Evolutionary conservation across 1,140 invertebrate genomes (phyloP), one percentile per base, ranked within the genome.

Genomic region (Drosophila dunni): DNA sequence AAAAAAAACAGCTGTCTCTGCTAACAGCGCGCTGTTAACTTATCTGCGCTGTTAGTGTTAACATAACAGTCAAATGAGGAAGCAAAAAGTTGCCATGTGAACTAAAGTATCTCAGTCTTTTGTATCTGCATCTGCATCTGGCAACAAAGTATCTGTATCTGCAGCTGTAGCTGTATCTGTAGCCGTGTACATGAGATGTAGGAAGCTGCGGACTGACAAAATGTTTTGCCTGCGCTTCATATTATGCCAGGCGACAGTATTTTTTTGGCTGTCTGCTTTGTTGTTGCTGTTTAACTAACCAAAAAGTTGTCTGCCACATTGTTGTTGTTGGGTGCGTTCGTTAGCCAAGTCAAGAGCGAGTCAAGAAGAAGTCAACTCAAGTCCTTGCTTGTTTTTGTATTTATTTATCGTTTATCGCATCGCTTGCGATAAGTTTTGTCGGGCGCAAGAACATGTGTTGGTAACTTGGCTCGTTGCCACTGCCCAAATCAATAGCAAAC

Each of bases 371-470:
- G 75, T 60, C 62, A 42, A 51, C 10, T 38, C 60, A 34, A 46
- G 57, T 60, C 57, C 57, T 24, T 17, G 15, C 1, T 29, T 79
- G 57, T 79, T 68, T 73, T 68, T 74, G 65, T 88, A 89, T 89
- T 89, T 90, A 89, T 89, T 89, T 89, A 89, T 89, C 84, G 85
- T 89, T 89, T 90, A 89, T 89, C 84, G 84, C 84, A 89, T 84
- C 84, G 80, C 75, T 65, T 80, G 85, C 86, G 85, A 90, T 90
- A 90, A 90, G 85, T 90, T 90, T 90, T 91, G 24, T 80, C 79
- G 90, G 90, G 90, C 90, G 90, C 91, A 91, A 91, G 90, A 91
- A 91, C 91, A 91, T 91, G 84, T 92, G 91, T 91, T 91, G 83
- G 51, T 57, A 61, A 75, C 69, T 75, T 81, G 71, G 60, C 73